Percentiles rank a stretch among this genome's conserved stretches.
These are phyloP conservation scores for Ciconia stormi DNA, from an alignment of 2,113 vertebrate species.

Conservation along the genomic window DNA sequence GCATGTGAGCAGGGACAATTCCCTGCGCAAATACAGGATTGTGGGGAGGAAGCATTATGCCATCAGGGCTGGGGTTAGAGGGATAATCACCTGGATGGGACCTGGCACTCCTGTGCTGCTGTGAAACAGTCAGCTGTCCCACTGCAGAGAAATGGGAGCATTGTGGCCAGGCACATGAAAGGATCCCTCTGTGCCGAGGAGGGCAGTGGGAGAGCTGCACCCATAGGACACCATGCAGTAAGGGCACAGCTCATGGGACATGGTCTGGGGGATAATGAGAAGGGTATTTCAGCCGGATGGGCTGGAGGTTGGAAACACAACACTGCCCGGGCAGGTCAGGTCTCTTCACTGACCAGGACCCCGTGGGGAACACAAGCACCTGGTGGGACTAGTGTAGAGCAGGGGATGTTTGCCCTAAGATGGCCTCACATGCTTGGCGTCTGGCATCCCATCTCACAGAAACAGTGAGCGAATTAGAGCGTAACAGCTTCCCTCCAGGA, in stretches of 20 bases:
- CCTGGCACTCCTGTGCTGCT: not conserved
- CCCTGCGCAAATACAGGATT: not conserved
- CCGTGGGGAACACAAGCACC: fast-evolving
- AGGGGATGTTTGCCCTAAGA: not conserved
- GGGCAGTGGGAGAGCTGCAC: not conserved
- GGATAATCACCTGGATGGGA: not conserved
- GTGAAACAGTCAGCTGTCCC: not conserved
- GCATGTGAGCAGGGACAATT: fast-evolving
- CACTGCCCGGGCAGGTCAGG: not conserved
- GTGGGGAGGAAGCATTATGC: not conserved
- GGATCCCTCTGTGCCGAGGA: fast-evolving
- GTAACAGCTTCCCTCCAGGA: not conserved
- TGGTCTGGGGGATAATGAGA: fast-evolving
- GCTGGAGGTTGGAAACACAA: not conserved
- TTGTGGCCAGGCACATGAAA: fast-evolving
- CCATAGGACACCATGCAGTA: not conserved
- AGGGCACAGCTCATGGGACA: not conserved
- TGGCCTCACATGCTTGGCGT: fast-evolving
- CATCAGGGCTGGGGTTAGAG: not conserved
- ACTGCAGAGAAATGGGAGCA: not conserved
- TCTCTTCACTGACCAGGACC: not conserved
- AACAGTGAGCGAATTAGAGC: slow-evolving; percentile 12
- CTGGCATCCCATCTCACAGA: not conserved
- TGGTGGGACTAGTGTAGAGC: not conserved
- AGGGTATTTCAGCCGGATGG: not conserved